A percentile compares a stretch with the other conserved stretches of the same genome.
phyloP scores from a whole-genome alignment of 2,113 vertebrate species.

The Sporophila hypoxantha region DNA sequence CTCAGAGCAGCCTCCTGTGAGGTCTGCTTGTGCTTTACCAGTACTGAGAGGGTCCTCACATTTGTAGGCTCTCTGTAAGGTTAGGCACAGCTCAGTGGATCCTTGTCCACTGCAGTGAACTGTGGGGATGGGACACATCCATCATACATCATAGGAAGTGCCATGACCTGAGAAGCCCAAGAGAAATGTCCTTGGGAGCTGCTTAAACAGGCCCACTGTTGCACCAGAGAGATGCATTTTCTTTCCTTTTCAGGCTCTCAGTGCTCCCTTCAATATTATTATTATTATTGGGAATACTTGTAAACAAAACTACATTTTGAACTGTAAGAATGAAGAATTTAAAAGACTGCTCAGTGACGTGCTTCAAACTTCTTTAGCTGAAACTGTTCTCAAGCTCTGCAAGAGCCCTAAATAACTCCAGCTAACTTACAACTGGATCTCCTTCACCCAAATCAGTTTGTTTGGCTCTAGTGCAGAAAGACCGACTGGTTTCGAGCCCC shows the following conservation, averaged over 20 bases:
- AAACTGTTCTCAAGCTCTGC: not conserved
- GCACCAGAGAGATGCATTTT: not conserved
- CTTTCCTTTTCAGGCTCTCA: not conserved
- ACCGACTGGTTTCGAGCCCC: not conserved
- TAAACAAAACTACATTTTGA: not conserved
- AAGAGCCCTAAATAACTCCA: not conserved
- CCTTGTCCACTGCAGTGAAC: not conserved
- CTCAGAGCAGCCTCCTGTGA: rapidly evolving
- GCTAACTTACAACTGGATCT: not conserved
- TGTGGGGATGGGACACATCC: not conserved
- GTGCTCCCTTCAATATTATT: not conserved
- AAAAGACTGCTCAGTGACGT: not conserved
- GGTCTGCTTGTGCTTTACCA: not conserved
- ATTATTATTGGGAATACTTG: not conserved
- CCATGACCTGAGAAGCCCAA: not conserved
- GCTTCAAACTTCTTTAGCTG: not conserved
- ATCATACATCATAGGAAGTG: not conserved
- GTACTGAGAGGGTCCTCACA: not conserved
- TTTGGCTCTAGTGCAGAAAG: not conserved
- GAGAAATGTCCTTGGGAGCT: not conserved
- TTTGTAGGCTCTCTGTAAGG: not conserved
- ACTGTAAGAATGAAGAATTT: not conserved
- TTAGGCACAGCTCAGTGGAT: not conserved
- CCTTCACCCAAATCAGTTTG: not conserved
- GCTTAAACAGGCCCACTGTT: not conserved